Evolutionary conservation across 2,797 vertebrate species (phyloP).

Genomic region (Melanotaenia trifasciata): DNA sequence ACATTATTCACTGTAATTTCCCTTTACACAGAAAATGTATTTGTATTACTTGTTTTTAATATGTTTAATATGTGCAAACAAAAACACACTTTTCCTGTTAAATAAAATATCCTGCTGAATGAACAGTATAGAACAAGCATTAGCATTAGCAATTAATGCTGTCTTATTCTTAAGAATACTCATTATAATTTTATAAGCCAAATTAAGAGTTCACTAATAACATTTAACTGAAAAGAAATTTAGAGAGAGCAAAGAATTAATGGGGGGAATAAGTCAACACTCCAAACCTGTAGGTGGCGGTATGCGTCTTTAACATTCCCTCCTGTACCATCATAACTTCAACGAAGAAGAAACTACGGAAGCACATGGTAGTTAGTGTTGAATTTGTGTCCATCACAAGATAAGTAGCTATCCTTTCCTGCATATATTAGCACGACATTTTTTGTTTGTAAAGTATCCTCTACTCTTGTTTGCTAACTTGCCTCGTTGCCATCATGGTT

Average conservation of each 20-base stretch:
- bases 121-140: background rate
- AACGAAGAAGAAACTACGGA: constrained; percentile 50
- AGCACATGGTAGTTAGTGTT: constrained; percentile 45
- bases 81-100: too few relatives aligned
- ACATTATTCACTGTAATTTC: background rate
- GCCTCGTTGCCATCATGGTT: constrained; percentile 70
- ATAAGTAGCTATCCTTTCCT: too few relatives aligned
- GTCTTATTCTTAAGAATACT: background rate
- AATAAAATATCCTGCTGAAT: too few relatives aligned
- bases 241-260: too few relatives aligned
- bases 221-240: background rate
- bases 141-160: background rate
- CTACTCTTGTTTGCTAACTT: too few relatives aligned
- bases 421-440: fast-evolving
- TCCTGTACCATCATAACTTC: fast-evolving
- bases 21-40: too few relatives aligned
- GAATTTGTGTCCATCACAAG: background rate
- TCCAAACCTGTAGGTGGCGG: constrained; percentile 34
- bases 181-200: too few relatives aligned
- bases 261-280: too few relatives aligned
- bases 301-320: fast-evolving
- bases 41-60: too few relatives aligned
- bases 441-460: background rate
- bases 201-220: background rate
- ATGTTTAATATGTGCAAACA: too few relatives aligned